These are phyloP conservation scores for Chelonoidis abingdonii DNA, from an alignment of 2,113 vertebrate genomes.

Conservation along the genomic window DNA sequence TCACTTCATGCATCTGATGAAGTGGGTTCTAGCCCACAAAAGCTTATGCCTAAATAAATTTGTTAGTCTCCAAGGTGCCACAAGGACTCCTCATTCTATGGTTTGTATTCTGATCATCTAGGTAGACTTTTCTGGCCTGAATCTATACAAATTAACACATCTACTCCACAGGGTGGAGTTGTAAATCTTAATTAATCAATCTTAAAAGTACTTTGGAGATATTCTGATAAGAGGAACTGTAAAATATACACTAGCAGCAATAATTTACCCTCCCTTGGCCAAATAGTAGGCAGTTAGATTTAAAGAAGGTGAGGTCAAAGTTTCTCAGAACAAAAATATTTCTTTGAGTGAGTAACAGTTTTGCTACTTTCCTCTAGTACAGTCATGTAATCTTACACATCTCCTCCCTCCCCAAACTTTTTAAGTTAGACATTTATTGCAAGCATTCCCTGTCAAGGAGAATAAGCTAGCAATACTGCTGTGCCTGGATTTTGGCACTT, in stretches of 20 bases:
- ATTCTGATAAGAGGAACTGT: background rate
- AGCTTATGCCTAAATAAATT: too few relatives aligned
- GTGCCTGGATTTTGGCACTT: background rate
- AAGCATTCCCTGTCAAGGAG: background rate
- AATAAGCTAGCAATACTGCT: background rate
- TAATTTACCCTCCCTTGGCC: background rate
- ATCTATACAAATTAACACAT: background rate
- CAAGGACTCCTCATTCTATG: background rate
- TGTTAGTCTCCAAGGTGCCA: too few relatives aligned
- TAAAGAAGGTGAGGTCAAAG: background rate
- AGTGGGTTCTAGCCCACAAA: too few relatives aligned
- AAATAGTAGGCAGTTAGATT: background rate
- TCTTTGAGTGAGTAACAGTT: background rate
- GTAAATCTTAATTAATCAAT: background rate
- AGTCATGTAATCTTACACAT: background rate
- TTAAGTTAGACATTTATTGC: background rate
- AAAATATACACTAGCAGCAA: background rate
- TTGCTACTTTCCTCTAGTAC: background rate
- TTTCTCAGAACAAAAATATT: background rate
- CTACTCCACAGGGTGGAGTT: background rate
- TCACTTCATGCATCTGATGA: too few relatives aligned
- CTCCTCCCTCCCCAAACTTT: background rate
- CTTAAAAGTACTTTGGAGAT: background rate
- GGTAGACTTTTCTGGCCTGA: background rate
- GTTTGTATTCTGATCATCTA: background rate